phyloP scores from a whole-genome alignment of 2,888 invertebrate genomes.

The Limnephilus auricula region DNA sequence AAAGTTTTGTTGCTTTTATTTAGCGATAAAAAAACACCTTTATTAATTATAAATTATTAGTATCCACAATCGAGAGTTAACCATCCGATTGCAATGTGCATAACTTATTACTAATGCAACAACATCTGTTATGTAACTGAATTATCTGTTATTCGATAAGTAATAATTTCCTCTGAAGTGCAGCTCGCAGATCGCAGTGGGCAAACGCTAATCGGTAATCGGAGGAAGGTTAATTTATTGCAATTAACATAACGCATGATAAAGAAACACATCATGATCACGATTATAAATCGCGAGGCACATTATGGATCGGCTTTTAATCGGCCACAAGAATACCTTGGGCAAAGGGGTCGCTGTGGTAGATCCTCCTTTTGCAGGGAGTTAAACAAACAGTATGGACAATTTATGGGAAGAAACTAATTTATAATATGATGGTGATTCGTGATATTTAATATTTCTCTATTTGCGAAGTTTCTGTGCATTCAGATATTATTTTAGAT shows the following conservation, averaged over 20 bases:
- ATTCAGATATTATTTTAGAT: too few species aligned
- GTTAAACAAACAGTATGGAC: not conserved
- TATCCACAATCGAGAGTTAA: not conserved
- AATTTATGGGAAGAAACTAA: not conserved
- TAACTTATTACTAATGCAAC: not conserved
- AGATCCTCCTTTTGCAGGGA: not conserved
- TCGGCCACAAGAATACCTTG: conserved; percentile 6
- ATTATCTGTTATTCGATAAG: conserved; percentile 2
- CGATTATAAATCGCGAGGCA: conserved; percentile 12
- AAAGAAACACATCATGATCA: conserved; percentile 35
- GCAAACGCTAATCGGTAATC: conserved; percentile 26
- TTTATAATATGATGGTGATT: not conserved
- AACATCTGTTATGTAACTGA: not conserved
- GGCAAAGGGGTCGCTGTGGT: not conserved
- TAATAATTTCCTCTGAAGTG: not conserved
- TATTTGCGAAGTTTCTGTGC: too few species aligned
- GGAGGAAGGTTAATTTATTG: conserved; percentile 14
- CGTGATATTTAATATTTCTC: too few species aligned
- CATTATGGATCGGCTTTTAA: conserved; percentile 31
- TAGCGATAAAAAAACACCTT: not conserved
- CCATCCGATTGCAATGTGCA: not conserved
- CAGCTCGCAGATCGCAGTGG: not conserved
- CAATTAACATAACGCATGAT: conserved; percentile 5
- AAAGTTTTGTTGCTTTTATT: not conserved
- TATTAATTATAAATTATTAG: not conserved